These are phyloP conservation scores for Epinephelus cyanopodus DNA, from an alignment of 2,113 vertebrate genomes.

Conservation along the genomic window DNA sequence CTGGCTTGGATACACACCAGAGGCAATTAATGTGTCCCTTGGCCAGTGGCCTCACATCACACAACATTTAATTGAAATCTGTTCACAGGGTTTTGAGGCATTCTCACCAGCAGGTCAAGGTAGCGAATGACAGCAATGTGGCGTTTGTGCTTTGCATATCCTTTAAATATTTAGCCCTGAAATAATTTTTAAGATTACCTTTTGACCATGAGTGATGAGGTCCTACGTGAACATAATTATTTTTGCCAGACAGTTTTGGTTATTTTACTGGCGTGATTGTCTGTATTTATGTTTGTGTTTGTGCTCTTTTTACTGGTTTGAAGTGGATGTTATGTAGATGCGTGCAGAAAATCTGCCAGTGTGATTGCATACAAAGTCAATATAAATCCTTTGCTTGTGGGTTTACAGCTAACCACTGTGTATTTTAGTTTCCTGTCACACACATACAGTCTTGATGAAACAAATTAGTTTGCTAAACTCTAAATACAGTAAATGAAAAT, in stretches of 20 bases:
- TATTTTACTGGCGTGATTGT: neutral
- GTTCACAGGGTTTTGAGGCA: neutral
- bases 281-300: neutral
- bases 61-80: slow-evolving; percentile 14
- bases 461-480: too few species aligned
- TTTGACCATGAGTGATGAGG: neutral
- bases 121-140: neutral
- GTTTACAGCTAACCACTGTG: neutral
- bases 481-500: too few species aligned
- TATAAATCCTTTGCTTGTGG: neutral
- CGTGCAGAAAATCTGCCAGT: neutral
- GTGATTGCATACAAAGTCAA: neutral
- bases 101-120: neutral
- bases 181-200: neutral
- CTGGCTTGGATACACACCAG: neutral
- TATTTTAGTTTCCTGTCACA: too few species aligned
- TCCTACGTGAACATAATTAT: neutral
- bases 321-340: neutral
- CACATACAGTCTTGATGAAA: too few species aligned
- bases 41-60: neutral
- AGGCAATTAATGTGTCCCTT: neutral
- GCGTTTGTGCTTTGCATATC: too few species aligned
- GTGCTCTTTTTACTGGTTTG: neutral
- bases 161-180: neutral
- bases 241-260: neutral